Evolutionary conservation across 37 sponge, comb jelly and placozoan species (phyloP), one percentile per base, ranked within the genome.

Genomic region (Amphimedon queenslandica): DNA sequence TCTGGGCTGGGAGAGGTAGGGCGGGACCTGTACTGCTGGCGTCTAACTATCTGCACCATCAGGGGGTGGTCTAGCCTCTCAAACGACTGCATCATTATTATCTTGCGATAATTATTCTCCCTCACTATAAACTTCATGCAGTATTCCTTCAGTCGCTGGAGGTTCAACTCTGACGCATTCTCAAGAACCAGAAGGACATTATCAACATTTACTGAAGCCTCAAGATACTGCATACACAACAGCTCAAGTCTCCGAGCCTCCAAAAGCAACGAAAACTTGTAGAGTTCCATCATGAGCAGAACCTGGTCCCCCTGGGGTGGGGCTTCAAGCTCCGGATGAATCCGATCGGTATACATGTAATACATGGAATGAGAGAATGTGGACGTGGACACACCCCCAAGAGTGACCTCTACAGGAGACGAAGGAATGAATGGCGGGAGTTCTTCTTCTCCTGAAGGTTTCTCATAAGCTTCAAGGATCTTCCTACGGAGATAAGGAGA

Each of bases 281-380:
- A 90, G 37, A 97, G 83, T 13, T 97, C 98, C 73, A 93, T 86
- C 84, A 97, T 88, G 33, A 82, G 78, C 32, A 83, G 67, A 73
- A 87, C 80, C 64, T 92, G 89, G 0, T 72, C 38, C 20, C 90
- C 90, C 25, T 73, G 33, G 0, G 81, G 63, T 55, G 34, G 53
- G 40, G 66, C 60, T 72, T 89, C 90, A 40, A 89, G 73, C n/a
- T n/a, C n/a, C n/a, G n/a, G n/a, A n/a, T n/a, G n/a, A 63, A 96
- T 79, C 3, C 82, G 77, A 63, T 97, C 98, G 0, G 91, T 93
- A 75, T 97, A 97, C 57, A 97, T 79, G 64, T 88, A 97, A 70
- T 82, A 75, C 47, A 97, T 66, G 6, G 88, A 94, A 42, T 90
- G 85, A 30, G 57, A 55, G 70, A 97, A 93, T n/a, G 85, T 87